Evolutionary conservation across 2,113 vertebrate species (phyloP).

Genomic region (Syngnathus floridae): DNA sequence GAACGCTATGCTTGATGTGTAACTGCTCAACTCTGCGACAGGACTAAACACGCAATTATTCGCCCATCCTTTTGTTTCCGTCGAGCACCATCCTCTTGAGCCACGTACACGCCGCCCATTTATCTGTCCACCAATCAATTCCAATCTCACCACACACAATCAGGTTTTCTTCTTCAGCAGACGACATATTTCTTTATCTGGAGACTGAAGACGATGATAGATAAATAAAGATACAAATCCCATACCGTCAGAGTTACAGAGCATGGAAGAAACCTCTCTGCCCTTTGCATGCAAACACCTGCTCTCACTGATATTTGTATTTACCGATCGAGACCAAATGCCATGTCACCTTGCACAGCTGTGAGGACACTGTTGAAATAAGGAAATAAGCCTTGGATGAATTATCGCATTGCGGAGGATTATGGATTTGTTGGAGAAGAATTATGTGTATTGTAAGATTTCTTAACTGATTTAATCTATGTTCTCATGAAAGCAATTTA

Average conservation of each 20-base stretch:
- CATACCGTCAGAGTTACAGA: constrained; percentile 1
- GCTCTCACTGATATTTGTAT: neutral
- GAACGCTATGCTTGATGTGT: constrained; percentile 38
- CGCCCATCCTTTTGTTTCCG: constrained; percentile 49
- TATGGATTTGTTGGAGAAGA: constrained; percentile 1
- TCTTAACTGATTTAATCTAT: neutral
- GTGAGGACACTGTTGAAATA: neutral
- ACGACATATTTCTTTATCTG: constrained; percentile 17
- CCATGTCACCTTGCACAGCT: constrained; percentile 6
- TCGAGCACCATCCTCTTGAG: constrained; percentile 27
- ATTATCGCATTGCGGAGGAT: neutral
- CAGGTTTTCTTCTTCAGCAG: constrained; percentile 33
- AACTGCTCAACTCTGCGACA: constrained; percentile 36
- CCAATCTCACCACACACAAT: constrained; percentile 17
- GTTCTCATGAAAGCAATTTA: constrained; percentile 1
- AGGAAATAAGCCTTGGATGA: constrained; percentile 1
- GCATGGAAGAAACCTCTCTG: constrained; percentile 4
- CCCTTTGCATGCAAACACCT: neutral
- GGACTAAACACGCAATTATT: constrained; percentile 58
- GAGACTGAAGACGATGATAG: neutral
- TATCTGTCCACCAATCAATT: constrained; percentile 38
- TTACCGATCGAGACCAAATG: constrained; percentile 4
- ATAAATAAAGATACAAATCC: constrained; percentile 2
- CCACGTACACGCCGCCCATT: constrained; percentile 33
- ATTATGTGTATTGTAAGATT: neutral